Evolutionary conservation across 1,140 invertebrate species (phyloP), one percentile per base, ranked within the genome.

Genomic region (Globodera ellingtonae): DNA sequence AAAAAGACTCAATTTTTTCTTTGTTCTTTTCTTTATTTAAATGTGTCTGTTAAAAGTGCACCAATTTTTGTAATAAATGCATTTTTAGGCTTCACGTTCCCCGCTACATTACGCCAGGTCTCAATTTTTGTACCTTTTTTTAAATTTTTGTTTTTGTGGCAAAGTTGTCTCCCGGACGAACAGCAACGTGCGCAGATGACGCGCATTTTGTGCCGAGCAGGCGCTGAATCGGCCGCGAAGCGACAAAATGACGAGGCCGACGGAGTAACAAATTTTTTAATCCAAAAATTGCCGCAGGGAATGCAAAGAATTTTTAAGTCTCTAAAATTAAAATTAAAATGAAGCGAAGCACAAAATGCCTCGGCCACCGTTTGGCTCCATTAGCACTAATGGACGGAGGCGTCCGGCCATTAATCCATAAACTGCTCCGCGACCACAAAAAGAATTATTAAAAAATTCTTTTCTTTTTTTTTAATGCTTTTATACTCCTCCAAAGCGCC

Each of bases 51-150:
- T 35, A 35, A 35, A 35, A 35, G 35, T 2, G 35, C 35, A 35
- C 35, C 35, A 35, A 35, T 35, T 35, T 35, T 35, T 35, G 35
- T 35, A 35, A 35, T 35, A 35, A 35, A 35, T 35, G 1, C 35
- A 35, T 18, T 62, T 59, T 62, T 3, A 77, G 81, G 77, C 69
- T 44, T 47, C 72, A 44, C 74, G 78, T 44, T 83, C 76, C 21
- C 75, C 76, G 44, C 70, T 80, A 18, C 71, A 83, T 72, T 81
- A 79, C 67, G 78, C 69, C 67, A 79, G 56, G 56, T 18, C 6
- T 13, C 18, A 6, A 15, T 62, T 62, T 62, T 62, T 62, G 13
- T 18, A 18, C 10, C 10, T 62, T 62, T 62, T 62, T 18, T 62
- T 0, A 52, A 52, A 62, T 62, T 62, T 62, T 62, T 62, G 13